Evolutionary conservation across 1,140 invertebrate species (phyloP), one percentile per base, ranked within the genome.

Genomic region (Whitmania pigra): DNA sequence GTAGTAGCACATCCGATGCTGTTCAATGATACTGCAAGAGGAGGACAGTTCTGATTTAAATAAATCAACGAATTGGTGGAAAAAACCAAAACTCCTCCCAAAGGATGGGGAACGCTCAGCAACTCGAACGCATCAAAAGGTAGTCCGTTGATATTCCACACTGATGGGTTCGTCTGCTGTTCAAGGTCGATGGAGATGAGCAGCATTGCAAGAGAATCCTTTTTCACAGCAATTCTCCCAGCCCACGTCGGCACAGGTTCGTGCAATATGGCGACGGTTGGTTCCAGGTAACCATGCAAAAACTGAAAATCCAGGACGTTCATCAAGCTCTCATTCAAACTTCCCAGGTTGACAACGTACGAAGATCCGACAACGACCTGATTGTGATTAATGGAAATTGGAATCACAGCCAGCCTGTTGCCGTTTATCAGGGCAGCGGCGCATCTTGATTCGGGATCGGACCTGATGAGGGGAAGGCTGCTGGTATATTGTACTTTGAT

Each of bases 271-370:
- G 99, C 84, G 53, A 99, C 81, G 0, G 96, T 99, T 0, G 97
- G 96, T 81, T 99, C 95, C 82, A 97, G 97, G 83, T 99, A 99
- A 27, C 96, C 95, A 84, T 98, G 89, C 13, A 99, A 84, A 84
- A 99, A 99, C 82, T 97, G 92, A 76, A 99, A 88, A 81, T 99
- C 96, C 75, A 95, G 86, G 17, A 99, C 77, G 74, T 82, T 80
- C 27, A 76, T 77, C 27, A 82, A 79, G 73, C 79, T 79, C 72
- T 81, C 80, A 76, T 82, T 80, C 75, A 83, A 76, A 36, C 75
- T 78, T 22, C 74, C 72, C 57, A 82, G 75, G 73, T 81, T 78
- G 68, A 97, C 94, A 75, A 93, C 89, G 78, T 97, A 97, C 0
- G 93, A 95, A 25, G 57, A 63, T 18, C 22, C 57, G 9, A 63